phyloP scores from a whole-genome alignment of 1,140 invertebrate genomes.

The Diuraphis noxia region DNA sequence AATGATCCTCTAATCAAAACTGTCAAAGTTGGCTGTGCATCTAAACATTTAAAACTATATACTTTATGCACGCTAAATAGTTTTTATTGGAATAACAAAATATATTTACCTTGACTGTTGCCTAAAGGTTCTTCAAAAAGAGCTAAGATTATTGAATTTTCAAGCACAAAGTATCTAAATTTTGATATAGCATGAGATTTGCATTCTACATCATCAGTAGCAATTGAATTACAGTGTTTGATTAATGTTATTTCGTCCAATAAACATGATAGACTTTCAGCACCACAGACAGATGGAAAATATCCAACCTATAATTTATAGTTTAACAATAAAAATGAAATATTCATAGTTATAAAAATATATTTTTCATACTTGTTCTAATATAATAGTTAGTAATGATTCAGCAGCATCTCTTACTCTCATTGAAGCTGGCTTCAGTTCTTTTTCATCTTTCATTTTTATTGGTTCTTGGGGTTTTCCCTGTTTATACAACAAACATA shows the following conservation, averaged over 20 bases:
- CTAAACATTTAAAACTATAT: slow-evolving; percentile 56
- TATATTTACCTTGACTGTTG: slow-evolving; percentile 68
- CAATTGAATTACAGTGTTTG: slow-evolving; percentile 70
- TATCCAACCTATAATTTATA: slow-evolving; percentile 67
- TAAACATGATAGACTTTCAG: slow-evolving; percentile 80
- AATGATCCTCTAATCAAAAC: slow-evolving; percentile 87
- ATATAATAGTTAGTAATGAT: slow-evolving; percentile 82
- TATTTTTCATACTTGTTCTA: slow-evolving; percentile 75
- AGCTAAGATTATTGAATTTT: slow-evolving; percentile 86
- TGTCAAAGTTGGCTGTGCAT: slow-evolving; percentile 67
- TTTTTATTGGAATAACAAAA: neutral
- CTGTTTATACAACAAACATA: slow-evolving; percentile 60
- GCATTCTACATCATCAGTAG: slow-evolving; percentile 56
- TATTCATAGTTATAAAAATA: slow-evolving; percentile 54
- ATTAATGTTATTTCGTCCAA: slow-evolving; percentile 85
- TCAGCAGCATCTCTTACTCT: slow-evolving; percentile 94
- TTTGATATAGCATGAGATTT: slow-evolving; percentile 64
- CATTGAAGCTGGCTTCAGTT: slow-evolving; percentile 93
- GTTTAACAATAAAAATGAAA: neutral
- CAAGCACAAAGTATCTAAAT: slow-evolving; percentile 89
- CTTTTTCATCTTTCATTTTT: slow-evolving; percentile 94
- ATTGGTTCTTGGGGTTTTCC: slow-evolving; percentile 85
- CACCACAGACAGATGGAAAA: slow-evolving; percentile 82
- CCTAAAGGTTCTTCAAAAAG: slow-evolving; percentile 88
- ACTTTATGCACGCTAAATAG: neutral